Evolutionary conservation across 1,140 invertebrate species (phyloP).

Genomic region (Mesaphorura yosii): DNA sequence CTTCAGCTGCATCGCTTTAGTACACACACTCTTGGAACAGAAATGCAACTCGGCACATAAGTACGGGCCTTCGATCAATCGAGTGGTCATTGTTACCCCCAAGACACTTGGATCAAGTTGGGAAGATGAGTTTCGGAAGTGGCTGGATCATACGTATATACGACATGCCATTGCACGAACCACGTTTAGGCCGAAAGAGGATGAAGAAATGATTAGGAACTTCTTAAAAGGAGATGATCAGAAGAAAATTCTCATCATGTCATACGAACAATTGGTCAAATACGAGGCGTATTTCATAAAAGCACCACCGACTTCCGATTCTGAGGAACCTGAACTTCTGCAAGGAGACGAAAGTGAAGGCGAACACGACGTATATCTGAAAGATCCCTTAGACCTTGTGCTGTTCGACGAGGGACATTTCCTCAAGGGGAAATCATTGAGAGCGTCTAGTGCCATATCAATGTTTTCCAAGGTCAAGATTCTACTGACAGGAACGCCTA

Average conservation of each 20-base stretch:
- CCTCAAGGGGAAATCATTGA: neutral
- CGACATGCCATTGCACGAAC: too few species aligned
- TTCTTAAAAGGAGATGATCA: too few species aligned
- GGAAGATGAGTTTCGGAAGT: neutral
- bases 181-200: too few species aligned
- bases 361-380: too few species aligned
- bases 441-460: neutral
- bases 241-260: neutral
- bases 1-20: neutral
- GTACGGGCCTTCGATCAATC: neutral
- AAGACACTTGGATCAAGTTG: neutral
- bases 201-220: neutral
- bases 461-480: too few species aligned
- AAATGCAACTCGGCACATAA: neutral
- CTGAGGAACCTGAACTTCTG: too few species aligned
- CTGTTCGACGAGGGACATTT: neutral
- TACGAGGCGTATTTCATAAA: too few species aligned
- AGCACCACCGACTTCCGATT: too few species aligned
- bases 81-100: neutral
- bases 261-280: neutral
- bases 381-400: neutral
- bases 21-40: neutral
- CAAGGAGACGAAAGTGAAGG: too few species aligned
- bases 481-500: neutral
- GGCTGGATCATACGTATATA: neutral